Base-by-base conservation (phyloP, 1,140 invertebrate species). In the Neodiprion pinetum region DNA sequence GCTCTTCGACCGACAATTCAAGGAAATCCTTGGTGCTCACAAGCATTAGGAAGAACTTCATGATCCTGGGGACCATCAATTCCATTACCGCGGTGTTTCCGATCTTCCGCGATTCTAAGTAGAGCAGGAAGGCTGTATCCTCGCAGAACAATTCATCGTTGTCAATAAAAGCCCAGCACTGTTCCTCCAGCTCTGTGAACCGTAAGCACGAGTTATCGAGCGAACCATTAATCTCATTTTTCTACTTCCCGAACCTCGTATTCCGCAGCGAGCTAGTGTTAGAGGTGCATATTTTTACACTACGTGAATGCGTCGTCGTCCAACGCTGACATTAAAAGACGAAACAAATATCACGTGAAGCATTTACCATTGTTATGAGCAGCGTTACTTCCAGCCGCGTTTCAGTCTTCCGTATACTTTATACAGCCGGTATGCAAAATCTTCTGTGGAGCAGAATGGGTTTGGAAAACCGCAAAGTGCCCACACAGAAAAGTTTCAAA, bases 81-180 rank as follows among this genome's bases (percentile, higher is more conserved):
- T 93, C 92, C 87, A 91, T 91, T 1, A 93, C 90, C 5, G 91
- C 88, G 1, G 87, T 89, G 76, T 93, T 89, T 14, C 89, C 81
- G 5, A 84, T 82, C 71, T 88, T 88, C 47, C 87, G 79, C 0
- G 93, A 92, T 81, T 94, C 91, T 71, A 92, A 80, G 79, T 92
- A 94, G 3, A 95, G 80, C 40, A 91, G 80, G 79, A 94, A 95
- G 1, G 94, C 94, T 0, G 91, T 91, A 75, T 92, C 92, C 86
- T 94, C 94, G n/a, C 85, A 87, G 80, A 94, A 93, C 0, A 94
- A 84, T 53, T 91, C 90, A 73, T 91, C 89, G 80, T 92, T 92
- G 65, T 93, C 90, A 65, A 95, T 92, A 80, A 93, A 93, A 1
- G 91, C 88, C 92, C 93, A 94, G 79, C 93, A 93, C 81, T 94